Base-by-base conservation (phyloP, 2,888 invertebrate species). In the Leucoma salicis region DNA sequence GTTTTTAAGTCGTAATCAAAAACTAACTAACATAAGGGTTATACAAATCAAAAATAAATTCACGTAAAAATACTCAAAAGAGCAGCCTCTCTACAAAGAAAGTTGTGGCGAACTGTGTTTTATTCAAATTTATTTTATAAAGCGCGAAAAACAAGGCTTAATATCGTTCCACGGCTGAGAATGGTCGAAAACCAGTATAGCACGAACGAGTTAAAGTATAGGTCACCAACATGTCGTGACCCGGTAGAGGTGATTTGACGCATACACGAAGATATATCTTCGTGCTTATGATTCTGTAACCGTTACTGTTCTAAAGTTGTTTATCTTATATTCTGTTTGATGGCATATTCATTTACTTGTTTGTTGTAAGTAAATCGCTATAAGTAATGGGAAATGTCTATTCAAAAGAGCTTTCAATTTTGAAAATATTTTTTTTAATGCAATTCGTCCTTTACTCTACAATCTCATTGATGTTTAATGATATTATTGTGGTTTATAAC, bases 161-260 rank as follows among this genome's bases (percentile, higher is more conserved):
- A 52, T 68, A 53, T 75, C 44, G 63, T 25, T 50, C 51, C 53
- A 50, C 43, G 34, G 41, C 32, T 31, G 43, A 52, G 62, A 56
- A 49, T 63, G 63, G 65, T 57, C 62, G 60, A 68, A 75, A 85
- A 86, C 85, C 84, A 83, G 84, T 85, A 85, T 78, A 57, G 72
- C 78, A 82, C 84, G 77, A 77, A 75, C 73, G 69, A 74, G 70
- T 57, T 53, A 50, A 65, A 57, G 68, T 68, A 70, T 83, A 80
- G 86, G 85, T 86, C 85, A 84, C 70, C 74, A 75, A 63, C 77
- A 73, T 64, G 66, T 66, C 78, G 70, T 80, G 82, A 82, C 81
- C 80, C 70, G 63, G 59, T 64, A 65, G 66, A 66, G 66, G 57
- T 63, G 72, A 71, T 63, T 68, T 70, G 68, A 68, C 69, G 69